phyloP scores from a whole-genome alignment of 2,797 vertebrate genomes.

The Typhlichthys eigenmanni region DNA sequence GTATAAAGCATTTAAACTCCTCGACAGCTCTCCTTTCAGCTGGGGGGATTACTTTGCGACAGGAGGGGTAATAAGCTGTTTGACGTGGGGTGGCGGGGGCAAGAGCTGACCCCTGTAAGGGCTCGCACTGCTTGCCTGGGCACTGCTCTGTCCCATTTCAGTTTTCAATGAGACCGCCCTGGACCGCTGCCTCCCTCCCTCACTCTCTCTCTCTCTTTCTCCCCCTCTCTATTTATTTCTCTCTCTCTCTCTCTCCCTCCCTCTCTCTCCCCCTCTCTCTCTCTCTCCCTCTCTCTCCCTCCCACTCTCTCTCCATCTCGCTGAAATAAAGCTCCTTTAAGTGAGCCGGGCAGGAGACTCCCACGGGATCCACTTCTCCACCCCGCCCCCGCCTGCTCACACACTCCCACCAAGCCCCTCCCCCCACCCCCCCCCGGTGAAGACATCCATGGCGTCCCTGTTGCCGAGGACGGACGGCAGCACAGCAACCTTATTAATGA shows the following conservation, averaged over 20 bases:
- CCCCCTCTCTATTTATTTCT: constrained; percentile 87
- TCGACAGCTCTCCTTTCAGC: constrained; percentile 81
- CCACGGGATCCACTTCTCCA: constrained; percentile 62
- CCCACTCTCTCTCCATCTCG: constrained; percentile 85
- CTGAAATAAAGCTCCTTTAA: constrained; percentile 98
- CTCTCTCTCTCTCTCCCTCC: constrained; percentile 86
- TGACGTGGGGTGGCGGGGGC: constrained; percentile 83
- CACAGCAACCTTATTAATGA: constrained; percentile 98
- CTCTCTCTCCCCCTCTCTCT: constrained; percentile 88
- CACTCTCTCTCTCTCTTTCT: constrained; percentile 83
- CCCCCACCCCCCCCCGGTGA: constrained; percentile 67
- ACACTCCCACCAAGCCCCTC: constrained; percentile 55
- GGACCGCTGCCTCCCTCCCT: constrained; percentile 68
- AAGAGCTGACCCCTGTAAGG: constrained; percentile 87
- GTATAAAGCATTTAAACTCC: constrained; percentile 84
- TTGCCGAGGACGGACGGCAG: constrained; percentile 95
- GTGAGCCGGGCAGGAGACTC: constrained; percentile 88
- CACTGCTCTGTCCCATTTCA: constrained; percentile 57
- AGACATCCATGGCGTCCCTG: constrained; percentile 93
- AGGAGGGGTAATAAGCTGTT: constrained; percentile 97
- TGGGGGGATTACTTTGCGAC: constrained; percentile 93
- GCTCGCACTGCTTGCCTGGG: constrained; percentile 75
- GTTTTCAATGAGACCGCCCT: constrained; percentile 59
- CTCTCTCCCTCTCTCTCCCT: constrained; percentile 85
- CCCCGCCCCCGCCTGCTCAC: constrained; percentile 47